Evolutionary conservation across 2,113 vertebrate species (phyloP).

Genomic region (Procavia capensis): DNA sequence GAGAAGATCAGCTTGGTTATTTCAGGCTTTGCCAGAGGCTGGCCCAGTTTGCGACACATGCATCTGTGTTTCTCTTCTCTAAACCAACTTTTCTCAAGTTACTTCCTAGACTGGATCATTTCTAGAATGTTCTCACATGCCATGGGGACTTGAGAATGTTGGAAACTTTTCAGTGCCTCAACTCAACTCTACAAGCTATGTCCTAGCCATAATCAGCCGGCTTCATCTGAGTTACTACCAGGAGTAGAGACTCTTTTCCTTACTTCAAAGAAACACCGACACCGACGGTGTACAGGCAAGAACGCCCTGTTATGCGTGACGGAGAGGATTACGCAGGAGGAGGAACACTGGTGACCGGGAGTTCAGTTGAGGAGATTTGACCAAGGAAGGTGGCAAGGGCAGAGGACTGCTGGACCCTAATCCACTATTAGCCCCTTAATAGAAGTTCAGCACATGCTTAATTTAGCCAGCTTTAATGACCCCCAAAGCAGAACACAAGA

Average conservation of each 20-base stretch:
- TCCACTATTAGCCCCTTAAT: neutral
- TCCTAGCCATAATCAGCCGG: neutral
- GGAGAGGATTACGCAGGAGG: neutral
- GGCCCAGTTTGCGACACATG: neutral
- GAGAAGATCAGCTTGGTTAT: neutral
- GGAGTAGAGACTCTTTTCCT: neutral
- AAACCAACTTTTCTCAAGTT: neutral
- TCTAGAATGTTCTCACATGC: constrained; percentile 3
- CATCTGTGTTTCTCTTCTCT: neutral
- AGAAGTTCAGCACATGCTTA: neutral
- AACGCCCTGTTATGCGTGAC: neutral
- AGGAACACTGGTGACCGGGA: neutral
- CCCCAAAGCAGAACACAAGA: neutral
- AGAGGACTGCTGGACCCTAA: neutral
- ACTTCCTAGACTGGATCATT: neutral
- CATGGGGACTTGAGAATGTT: neutral
- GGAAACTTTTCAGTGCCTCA: neutral
- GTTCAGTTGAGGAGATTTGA: neutral
- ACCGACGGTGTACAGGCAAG: neutral
- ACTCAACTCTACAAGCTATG: neutral
- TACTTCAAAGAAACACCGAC: constrained; percentile 6
- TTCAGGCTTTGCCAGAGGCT: neutral
- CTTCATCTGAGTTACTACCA: neutral
- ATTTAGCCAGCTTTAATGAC: neutral
- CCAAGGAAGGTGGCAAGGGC: neutral